These are phyloP conservation scores for Papilio xuthus DNA, from an alignment of 1,140 invertebrate genomes.

Conservation along the genomic window DNA sequence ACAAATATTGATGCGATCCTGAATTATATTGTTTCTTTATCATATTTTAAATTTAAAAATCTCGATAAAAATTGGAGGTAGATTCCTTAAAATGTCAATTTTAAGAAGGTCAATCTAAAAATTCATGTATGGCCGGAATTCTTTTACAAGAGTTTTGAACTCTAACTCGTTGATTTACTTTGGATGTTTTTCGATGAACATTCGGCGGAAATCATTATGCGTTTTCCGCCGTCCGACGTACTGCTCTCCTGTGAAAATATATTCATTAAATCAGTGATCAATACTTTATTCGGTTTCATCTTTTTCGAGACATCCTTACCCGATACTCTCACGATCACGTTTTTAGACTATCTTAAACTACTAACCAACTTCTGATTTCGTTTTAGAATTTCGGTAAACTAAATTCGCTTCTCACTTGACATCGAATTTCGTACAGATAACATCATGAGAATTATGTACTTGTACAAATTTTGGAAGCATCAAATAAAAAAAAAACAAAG, in stretches of 20 bases:
- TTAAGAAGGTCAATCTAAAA: constrained; percentile 24
- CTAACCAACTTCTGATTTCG: constrained; percentile 23
- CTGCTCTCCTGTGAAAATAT: constrained; percentile 71
- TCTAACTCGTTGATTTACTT: constrained; percentile 62
- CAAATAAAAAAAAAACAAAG: too few species aligned
- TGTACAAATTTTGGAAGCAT: too few species aligned
- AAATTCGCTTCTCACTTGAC: constrained; percentile 28
- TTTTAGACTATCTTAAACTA: constrained; percentile 39
- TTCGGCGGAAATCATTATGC: constrained; percentile 77
- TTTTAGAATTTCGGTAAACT: constrained; percentile 3
- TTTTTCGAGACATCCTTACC: constrained; percentile 47
- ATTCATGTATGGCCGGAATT: not conserved
- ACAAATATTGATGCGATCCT: not conserved
- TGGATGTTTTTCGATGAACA: constrained; percentile 71
- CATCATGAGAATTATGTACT: too few species aligned
- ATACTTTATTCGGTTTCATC: constrained; percentile 51
- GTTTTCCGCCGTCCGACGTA: constrained; percentile 71
- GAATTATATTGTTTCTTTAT: not conserved
- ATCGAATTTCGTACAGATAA: constrained; percentile 18
- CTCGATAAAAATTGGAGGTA: not conserved
- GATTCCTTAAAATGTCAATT: constrained; percentile 2
- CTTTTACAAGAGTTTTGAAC: constrained; percentile 47
- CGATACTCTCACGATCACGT: constrained; percentile 46
- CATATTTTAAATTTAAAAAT: constrained; percentile 2
- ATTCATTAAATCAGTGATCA: constrained; percentile 76